Conservation (phyloP, 2,113 vertebrate species). For the Tachycineta bicolor region DNA sequence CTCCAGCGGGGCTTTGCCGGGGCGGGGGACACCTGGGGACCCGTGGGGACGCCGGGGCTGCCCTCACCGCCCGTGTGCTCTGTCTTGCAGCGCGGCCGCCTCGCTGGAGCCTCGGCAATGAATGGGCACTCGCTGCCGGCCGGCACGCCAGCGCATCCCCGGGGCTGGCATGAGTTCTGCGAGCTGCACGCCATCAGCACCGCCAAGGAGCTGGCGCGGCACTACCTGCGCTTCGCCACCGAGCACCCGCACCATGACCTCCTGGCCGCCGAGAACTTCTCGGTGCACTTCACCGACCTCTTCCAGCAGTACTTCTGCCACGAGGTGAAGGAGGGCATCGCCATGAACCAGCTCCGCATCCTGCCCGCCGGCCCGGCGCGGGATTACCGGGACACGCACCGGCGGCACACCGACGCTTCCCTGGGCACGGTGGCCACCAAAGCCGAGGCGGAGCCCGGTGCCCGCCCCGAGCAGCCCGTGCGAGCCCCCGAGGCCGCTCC, state of each 20-base stretch:
- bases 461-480: slow-evolving; percentile 65
- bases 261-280: slow-evolving; percentile 88
- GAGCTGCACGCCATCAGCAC: slow-evolving; percentile 91
- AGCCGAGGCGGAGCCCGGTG: slow-evolving; percentile 34
- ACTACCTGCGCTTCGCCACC: slow-evolving; percentile 89
- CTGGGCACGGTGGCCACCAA: slow-evolving; percentile 67
- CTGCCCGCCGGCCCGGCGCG: slow-evolving; percentile 77
- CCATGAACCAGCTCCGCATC: slow-evolving; percentile 71
- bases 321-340: slow-evolving; percentile 84
- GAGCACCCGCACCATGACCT: slow-evolving; percentile 86
- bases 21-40: neutral
- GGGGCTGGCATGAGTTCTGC: slow-evolving; percentile 97
- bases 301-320: slow-evolving; percentile 94
- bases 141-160: slow-evolving; percentile 74
- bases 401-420: slow-evolving; percentile 51
- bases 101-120: slow-evolving; percentile 89
- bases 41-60: fast-evolving
- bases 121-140: slow-evolving; percentile 87
- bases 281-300: slow-evolving; percentile 89
- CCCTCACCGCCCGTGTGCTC: neutral
- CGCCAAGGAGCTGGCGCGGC: slow-evolving; percentile 89
- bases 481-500: slow-evolving; percentile 42
- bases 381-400: slow-evolving; percentile 89
- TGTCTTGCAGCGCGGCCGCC: slow-evolving; percentile 79
- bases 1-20: fast-evolving